Percentiles rank a stretch among this genome's conserved stretches.
Conservation (phyloP, 2,888 invertebrate genomes). For the Melolontha melolontha region DNA sequence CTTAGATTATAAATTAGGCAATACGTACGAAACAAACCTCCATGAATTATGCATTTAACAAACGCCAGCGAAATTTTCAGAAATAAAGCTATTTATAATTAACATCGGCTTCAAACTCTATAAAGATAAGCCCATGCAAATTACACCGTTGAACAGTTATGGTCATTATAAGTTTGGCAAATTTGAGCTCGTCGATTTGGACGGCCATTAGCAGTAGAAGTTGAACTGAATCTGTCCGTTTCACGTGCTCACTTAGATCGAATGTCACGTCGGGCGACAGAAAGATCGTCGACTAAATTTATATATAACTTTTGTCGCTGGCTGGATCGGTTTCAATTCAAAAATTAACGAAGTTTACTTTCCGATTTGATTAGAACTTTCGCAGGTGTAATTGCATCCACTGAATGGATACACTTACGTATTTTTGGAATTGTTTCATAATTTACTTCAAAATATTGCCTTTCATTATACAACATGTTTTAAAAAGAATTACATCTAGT, state of each 20-base stretch:
- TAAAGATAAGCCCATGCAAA: conserved; percentile 26
- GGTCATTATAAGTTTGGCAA: conserved; percentile 29
- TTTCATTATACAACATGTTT: too few species aligned
- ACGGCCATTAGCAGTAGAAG: conserved; percentile 13
- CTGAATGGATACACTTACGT: too few species aligned
- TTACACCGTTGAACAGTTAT: conserved; percentile 19
- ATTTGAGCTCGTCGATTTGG: conserved; percentile 15
- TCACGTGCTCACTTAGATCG: conserved; percentile 7
- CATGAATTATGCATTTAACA: conserved; percentile 16
- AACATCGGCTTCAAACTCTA: conserved; percentile 18
- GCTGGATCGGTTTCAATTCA: conserved; percentile 7
- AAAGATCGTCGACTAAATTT: conserved; percentile 18
- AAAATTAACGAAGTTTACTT: not conserved
- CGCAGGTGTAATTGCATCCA: too few species aligned
- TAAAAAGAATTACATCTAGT: too few species aligned
- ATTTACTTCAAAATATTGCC: too few species aligned
- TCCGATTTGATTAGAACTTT: too few species aligned
- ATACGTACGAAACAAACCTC: conserved; percentile 6
- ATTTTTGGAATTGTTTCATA: too few species aligned
- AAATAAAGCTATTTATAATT: conserved; percentile 23
- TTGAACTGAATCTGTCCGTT: conserved; percentile 4
- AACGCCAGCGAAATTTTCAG: conserved; percentile 2
- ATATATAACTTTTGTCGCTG: conserved; percentile 17
- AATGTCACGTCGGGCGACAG: conserved; percentile 12
- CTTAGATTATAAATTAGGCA: conserved; percentile 5